Base-by-base conservation (phyloP, 2,888 invertebrate genomes). In the Lithophane semibrunnea region DNA sequence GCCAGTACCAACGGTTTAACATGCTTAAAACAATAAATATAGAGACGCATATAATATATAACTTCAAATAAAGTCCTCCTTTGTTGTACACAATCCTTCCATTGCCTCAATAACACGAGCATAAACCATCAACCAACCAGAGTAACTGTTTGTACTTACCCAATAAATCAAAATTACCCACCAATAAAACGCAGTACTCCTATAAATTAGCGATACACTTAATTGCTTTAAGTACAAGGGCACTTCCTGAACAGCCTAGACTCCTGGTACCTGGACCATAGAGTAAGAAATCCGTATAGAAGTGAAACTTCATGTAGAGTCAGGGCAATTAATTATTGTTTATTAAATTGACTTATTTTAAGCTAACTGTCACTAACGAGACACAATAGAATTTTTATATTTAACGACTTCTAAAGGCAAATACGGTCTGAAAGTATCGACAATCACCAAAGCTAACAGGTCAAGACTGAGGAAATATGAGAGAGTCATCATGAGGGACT, bases 171-270 rank as follows among this genome's bases (percentile, higher is more conserved):
- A 54, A 61, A 84, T 68, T 56, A 61, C 71, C 63, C 18, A 60
- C 77, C 29, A 78, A 84, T 84, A 84, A 81, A 84, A 74, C 37
- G 24, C 10, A 21, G 37, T 37, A 65, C 24, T 60, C 18, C 71
- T 21, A 82, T 84, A 82, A 71, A 84, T 84, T 70, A 58, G 56
- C 21, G 52, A 29, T 63, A 58, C 54, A 47, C 42, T 71, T 85
- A 85, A 84, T 82, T 82, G 84, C 71, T 82, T 56, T 52, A 63
- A 74, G 58, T 73, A 71, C 84, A 79, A 79, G 64, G 54, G 63
- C 44, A 75, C 75, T 86, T 85, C 86, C 84, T 83, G 74, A 60
- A 72, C 12, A 66, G 44, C 18, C 56, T 56, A 0, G 29, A n/a
- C 21, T 49, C 29, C 65, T 56, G 42, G 47, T 69, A 70, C 56